Conservation (phyloP, 2,797 vertebrate species). For the Anguilla megastoma region DNA sequence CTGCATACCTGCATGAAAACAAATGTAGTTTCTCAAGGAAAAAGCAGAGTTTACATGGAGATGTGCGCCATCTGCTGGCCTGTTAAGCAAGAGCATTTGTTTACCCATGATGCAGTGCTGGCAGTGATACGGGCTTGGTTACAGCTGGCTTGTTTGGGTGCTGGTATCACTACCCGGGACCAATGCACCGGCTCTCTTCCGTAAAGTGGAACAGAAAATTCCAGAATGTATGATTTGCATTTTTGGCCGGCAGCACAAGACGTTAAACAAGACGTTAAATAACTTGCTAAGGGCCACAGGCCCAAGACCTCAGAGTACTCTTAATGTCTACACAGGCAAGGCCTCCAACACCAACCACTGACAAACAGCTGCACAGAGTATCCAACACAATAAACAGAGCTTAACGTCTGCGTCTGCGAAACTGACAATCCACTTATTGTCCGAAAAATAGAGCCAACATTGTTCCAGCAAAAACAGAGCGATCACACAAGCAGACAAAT, state of each 20-base stretch:
- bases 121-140: background rate
- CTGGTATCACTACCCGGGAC: background rate
- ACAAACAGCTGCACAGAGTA: background rate
- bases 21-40: background rate
- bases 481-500: background rate
- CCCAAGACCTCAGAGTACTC: background rate
- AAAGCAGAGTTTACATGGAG: background rate
- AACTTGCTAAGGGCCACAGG: background rate
- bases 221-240: background rate
- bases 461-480: background rate
- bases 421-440: slow-evolving; percentile 11
- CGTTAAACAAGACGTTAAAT: background rate
- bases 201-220: background rate
- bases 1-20: background rate
- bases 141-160: background rate
- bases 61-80: background rate
- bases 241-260: background rate
- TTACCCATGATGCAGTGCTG: background rate
- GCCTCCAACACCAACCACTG: background rate
- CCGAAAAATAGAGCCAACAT: background rate
- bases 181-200: background rate
- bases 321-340: background rate
- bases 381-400: background rate
- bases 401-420: background rate
- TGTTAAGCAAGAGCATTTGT: background rate